phyloP scores from a whole-genome alignment of 2,113 vertebrate species.

The Sinocyclocheilus maitianheensis region DNA sequence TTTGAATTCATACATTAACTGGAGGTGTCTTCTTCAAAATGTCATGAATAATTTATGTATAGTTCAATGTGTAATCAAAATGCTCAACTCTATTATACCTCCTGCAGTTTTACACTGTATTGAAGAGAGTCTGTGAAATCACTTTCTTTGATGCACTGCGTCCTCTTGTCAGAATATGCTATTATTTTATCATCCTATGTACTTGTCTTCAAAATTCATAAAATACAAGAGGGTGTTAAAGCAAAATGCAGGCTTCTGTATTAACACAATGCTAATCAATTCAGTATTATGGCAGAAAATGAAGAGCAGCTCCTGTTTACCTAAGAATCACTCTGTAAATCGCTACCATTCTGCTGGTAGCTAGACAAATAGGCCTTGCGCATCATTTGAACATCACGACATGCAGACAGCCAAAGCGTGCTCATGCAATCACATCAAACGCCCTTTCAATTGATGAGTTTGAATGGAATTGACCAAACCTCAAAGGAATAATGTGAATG shows the following conservation, averaged over 20 bases:
- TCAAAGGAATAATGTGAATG: background rate
- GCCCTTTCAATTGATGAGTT: background rate
- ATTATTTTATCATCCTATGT: background rate
- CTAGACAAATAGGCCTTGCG: background rate
- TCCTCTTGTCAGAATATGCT: background rate
- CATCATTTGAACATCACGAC: constrained; percentile 7
- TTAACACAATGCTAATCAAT: constrained; percentile 33
- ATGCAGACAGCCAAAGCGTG: background rate
- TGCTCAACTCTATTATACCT: constrained; percentile 9
- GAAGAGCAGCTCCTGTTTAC: background rate
- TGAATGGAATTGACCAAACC: background rate
- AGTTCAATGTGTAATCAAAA: background rate
- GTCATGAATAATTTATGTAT: background rate
- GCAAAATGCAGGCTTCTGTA: constrained; percentile 10
- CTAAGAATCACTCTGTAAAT: constrained; percentile 1
- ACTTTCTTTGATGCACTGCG: constrained; percentile 7
- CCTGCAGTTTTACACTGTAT: constrained; percentile 3
- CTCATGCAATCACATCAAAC: constrained; percentile 20
- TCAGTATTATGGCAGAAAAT: constrained; percentile 19
- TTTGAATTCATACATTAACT: background rate
- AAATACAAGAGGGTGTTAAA: constrained; percentile 6
- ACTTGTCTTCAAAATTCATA: constrained; percentile 19
- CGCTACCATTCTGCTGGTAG: background rate
- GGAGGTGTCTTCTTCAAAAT: background rate
- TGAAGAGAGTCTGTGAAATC: background rate